These are phyloP conservation scores for Zoroaster sp. DNA, from an alignment of 53 echinoderm and acorn worm genomes.

Conservation along the genomic window DNA sequence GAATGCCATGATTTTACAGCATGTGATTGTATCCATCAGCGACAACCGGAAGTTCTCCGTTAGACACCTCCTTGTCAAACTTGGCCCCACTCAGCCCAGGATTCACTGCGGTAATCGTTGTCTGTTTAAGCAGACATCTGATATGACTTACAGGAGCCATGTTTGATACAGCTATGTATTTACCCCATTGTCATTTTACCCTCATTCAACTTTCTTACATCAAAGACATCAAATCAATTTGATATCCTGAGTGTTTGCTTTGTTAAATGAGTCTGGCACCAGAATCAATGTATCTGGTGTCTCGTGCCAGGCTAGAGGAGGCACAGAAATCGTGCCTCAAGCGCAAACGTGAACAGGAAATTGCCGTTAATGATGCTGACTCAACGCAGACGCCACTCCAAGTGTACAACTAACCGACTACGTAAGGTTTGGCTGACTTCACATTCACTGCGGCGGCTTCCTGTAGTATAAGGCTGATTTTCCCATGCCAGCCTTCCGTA, in stretches of 20 bases:
- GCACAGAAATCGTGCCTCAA: background rate
- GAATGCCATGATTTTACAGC: slow-evolving; percentile 6
- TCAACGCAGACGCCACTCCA: slow-evolving; percentile 6
- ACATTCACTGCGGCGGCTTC: background rate
- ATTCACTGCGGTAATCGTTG: background rate
- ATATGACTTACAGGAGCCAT: slow-evolving; percentile 23
- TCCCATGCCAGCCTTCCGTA: too few species aligned
- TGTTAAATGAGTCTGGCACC: background rate
- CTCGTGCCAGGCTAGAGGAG: slow-evolving; percentile 44
- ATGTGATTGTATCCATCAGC: background rate
- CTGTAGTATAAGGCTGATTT: too few species aligned
- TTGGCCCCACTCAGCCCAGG: background rate
- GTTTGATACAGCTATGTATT: background rate
- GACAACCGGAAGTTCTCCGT: slow-evolving; percentile 33
- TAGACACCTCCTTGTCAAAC: background rate
- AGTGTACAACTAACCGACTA: background rate
- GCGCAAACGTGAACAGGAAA: slow-evolving; percentile 23
- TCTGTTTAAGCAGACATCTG: background rate
- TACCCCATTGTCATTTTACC: background rate
- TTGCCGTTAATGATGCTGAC: slow-evolving; percentile 30
- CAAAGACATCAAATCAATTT: background rate
- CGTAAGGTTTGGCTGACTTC: background rate
- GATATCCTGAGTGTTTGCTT: background rate
- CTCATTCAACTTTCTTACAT: background rate
- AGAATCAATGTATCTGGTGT: background rate